phyloP scores from a whole-genome alignment of 1,140 invertebrate species.

The Heliconius melpomene region DNA sequence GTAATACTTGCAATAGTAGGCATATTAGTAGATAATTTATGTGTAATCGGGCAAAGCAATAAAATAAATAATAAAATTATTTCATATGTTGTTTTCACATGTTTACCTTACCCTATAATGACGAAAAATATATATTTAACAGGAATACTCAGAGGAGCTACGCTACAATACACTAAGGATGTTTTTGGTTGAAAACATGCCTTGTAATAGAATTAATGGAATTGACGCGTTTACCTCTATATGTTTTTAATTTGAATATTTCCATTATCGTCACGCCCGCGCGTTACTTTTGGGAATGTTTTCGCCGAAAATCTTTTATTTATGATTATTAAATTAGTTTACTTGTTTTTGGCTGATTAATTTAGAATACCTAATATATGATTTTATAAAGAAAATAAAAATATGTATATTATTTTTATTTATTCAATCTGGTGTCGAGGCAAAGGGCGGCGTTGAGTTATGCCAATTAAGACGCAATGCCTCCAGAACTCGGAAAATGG shows the following conservation, averaged over 20 bases:
- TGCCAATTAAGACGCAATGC: too few species aligned
- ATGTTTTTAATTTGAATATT: constrained; percentile 43
- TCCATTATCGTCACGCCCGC: constrained; percentile 41
- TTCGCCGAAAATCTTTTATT: constrained; percentile 35
- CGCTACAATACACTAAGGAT: constrained; percentile 29
- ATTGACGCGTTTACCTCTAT: constrained; percentile 41
- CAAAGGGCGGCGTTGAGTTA: too few species aligned
- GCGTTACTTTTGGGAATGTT: constrained; percentile 21
- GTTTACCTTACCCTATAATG: not conserved
- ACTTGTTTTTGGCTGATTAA: not conserved
- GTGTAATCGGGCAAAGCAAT: not conserved
- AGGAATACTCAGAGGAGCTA: constrained; percentile 23
- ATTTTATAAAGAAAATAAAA: too few species aligned
- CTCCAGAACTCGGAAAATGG: too few species aligned
- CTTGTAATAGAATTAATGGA: constrained; percentile 41
- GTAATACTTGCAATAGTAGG: not conserved
- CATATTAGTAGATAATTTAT: not conserved
- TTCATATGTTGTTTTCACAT: not conserved
- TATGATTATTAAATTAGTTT: not conserved
- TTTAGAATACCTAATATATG: too few species aligned
- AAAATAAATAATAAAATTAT: not conserved
- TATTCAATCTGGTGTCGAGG: too few species aligned
- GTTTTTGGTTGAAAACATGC: constrained; percentile 36
- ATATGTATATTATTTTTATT: too few species aligned
- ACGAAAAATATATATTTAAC: constrained; percentile 23